Conservation (phyloP, 64 coral and sea anemone species). For the Dendrophyllia cribrosa region DNA sequence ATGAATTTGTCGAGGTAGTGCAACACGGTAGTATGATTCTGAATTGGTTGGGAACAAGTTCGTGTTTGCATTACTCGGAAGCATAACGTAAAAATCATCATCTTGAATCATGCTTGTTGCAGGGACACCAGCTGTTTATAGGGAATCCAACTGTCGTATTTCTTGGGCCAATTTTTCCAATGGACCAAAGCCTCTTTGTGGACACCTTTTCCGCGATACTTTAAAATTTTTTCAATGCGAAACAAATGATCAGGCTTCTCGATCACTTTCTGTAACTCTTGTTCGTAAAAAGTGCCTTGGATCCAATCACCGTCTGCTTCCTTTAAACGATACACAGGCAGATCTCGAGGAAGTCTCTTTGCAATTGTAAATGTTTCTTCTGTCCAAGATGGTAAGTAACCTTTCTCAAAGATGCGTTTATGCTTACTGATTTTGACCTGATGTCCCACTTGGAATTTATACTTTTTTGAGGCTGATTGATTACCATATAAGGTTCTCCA, state of each 20-base stretch:
- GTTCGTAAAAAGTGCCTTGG: conserved; percentile 35
- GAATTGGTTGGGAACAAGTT: background rate
- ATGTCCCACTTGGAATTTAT: conserved; percentile 40
- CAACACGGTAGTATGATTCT: background rate
- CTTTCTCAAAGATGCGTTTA: conserved; percentile 49
- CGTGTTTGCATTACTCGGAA: background rate
- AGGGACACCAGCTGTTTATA: background rate
- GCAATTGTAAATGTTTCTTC: conserved; percentile 33
- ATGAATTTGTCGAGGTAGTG: background rate
- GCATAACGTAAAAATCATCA: background rate
- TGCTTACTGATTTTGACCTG: conserved; percentile 35
- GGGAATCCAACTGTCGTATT: background rate
- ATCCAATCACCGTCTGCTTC: too few species aligned
- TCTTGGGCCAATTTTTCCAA: background rate
- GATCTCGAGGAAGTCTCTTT: conserved; percentile 16
- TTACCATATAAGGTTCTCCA: conserved; percentile 15
- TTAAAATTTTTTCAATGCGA: conserved; percentile 33
- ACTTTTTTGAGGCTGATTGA: background rate
- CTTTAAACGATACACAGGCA: conserved; percentile 22
- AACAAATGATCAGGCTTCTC: conserved; percentile 36
- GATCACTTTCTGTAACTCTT: conserved; percentile 31
- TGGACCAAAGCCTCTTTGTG: background rate
- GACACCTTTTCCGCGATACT: background rate
- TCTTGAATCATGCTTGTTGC: background rate
- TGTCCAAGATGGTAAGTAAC: conserved; percentile 2